Evolutionary conservation across 2,797 vertebrate species (phyloP), one percentile per base, ranked within the genome.

Genomic region (Enteromius fasciolatus): DNA sequence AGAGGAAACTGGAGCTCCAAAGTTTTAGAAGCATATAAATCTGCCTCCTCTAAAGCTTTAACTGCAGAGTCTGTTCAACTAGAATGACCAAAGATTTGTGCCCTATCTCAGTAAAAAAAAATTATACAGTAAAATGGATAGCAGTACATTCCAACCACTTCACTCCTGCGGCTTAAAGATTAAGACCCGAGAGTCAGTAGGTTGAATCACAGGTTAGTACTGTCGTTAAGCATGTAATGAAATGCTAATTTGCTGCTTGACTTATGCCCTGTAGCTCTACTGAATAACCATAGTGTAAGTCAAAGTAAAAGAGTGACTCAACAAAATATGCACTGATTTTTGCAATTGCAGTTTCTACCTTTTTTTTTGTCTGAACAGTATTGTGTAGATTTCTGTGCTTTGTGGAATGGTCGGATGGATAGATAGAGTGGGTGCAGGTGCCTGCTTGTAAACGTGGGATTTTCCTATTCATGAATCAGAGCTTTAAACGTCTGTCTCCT

Each of bases 1-100:
- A 64, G 44, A 20, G 33, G 70, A 66, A 74, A 75, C 48, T 41
- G 31, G 14, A 74, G 80, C 59, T 52, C 17, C 46, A 20, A 59
- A 12, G 18, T 76, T 67, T 76, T 76, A 82, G 57, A 76, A 68
- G 80, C 73, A 66, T 76, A 82, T 68, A 76, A 82, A 82, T 68
- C 80, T 82, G 25, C 28, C 36, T 68, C 23, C 44, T 68, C 23
- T 54, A 68, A 68, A 74, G 59, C 50, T 76, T 68, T 76, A 54
- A 68, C 61, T 20, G 25, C 33, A 80, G 23, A 67, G 31, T 68
- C 17, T 15, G n/a, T 82, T 67, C 25, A 20, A 69, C 17, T 28
- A 44, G 46, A 66, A 54, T 76, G 72, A 33, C 33, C 23, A 10
- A 76, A 76, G 73, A 82, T 82, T 23, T 76, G 50, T 82, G 36